Evolutionary conservation across 2,888 invertebrate species (phyloP), one percentile per base, ranked within the genome.

Genomic region (Acleris cristana): DNA sequence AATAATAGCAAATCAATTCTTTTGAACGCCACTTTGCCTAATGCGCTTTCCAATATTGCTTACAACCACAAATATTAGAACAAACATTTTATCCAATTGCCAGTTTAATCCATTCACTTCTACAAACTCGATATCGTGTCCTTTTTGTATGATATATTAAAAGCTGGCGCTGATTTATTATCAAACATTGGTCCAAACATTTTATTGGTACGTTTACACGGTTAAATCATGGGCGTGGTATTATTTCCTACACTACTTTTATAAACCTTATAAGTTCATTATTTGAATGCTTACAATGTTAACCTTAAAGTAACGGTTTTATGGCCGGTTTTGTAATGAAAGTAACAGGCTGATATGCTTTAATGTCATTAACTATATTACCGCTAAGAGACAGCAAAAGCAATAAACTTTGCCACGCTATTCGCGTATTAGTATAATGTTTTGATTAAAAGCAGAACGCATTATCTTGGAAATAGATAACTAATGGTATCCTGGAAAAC

Each of bases 351-450:
- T n/a, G n/a, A 48, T 48, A 48, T 48, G 48, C 6, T 7, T 48
- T 18, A 8, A 8, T n/a, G 7, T 6, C 2, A 18, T 8, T 18
- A n/a, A n/a, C n/a, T n/a, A 7, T n/a, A n/a, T 8, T 2, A 16
- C 16, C 48, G 16, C 16, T 48, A 45, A n/a, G 45, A 77, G 72
- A 75, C 72, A 79, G 34, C 76, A 78, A 76, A 76, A 80, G 76
- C 80, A 82, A 82, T 83, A 79, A 76, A 78, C 72, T 67, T 69
- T 61, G 74, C 86, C 90, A 90, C 90, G 90, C 90, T 60, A 91
- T 90, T 74, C 80, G 70, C 81, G 75, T 81, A 91, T 91, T 90
- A 91, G 83, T 62, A 57, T 63, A 53, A 53, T 26, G 58, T 16
- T 63, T 63, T 67, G 62, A 67, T 67, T 63, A 63, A 62, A 63